Base-by-base conservation (phyloP, 1,140 invertebrate species). In the Coptotermes formosanus region DNA sequence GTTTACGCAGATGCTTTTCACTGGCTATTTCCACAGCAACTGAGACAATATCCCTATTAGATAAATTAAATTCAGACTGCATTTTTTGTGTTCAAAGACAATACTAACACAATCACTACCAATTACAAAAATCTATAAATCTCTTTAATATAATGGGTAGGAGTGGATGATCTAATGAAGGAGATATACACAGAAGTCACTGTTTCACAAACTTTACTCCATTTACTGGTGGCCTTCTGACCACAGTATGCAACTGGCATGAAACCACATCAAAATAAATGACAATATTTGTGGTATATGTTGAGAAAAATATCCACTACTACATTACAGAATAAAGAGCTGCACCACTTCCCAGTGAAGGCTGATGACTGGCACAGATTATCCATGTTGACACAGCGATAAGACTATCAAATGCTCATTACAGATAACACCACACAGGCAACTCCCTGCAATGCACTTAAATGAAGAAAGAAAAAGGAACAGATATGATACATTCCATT, bases 11-110 rank as follows among this genome's bases (percentile, higher is more conserved):
- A 52, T 84, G 48, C 8, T 52, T 84, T 30, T 64, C 48, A 59
- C 21, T 52, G 32, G 48, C 83, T 16, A 84, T 38, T 21, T 84
- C 59, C 83, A 84, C 48, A 25, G 83, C 83, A 52, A 84, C 83
- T 44, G 83, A 84, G 14, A 84, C 83, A 38, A 84, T 59, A 30
- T 84, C 83, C 83, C 30, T 84, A 64, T 19, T 55, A 6, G 43
- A 45, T 21, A 45, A 19, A 38, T 75, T 25, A 30, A 75, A 75
- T 75, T 75, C 64, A 30, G 64, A 75, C n/a, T 75, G 64, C 64
- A 75, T 75, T 25, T n/a, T 75, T 14, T 75, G 52, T 16, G 19
- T 55, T 55, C 19, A 55, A 55, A 55, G 52, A 55, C 52, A 55
- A 21, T 55, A 19, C 19, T 55, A 55, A 55, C 52, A 55, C 52